Evolutionary conservation across 2,888 invertebrate species (phyloP).

Genomic region (Harpalus rufipes): DNA sequence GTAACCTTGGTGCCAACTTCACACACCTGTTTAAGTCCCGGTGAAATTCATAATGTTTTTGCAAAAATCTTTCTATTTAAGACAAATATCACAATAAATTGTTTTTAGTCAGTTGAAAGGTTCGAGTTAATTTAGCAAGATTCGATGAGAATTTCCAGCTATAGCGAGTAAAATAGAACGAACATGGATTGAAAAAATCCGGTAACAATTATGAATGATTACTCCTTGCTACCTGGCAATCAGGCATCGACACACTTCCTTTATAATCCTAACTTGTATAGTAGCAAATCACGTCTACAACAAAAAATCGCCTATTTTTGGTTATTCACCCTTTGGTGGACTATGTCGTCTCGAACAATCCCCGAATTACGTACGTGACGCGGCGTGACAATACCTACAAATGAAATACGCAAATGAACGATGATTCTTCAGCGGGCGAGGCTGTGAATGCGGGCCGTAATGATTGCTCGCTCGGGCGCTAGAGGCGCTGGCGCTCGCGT

Average conservation of each 20-base stretch:
- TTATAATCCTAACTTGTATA: not conserved
- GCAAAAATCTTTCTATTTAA: too few relatives aligned
- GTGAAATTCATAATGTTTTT: too few relatives aligned
- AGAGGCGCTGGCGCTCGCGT: slow-evolving; percentile 10
- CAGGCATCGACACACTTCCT: not conserved
- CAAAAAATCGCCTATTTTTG: slow-evolving; percentile 29
- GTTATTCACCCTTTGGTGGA: slow-evolving; percentile 28
- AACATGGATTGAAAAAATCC: too few relatives aligned
- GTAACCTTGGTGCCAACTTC: too few relatives aligned
- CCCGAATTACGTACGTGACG: slow-evolving; percentile 62
- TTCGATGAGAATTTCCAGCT: too few relatives aligned
- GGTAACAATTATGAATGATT: not conserved
- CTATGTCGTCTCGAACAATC: slow-evolving; percentile 47
- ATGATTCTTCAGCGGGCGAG: slow-evolving; percentile 58
- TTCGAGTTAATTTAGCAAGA: too few relatives aligned
- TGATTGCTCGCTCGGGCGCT: slow-evolving; percentile 61
- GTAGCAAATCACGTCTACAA: slow-evolving; percentile 31
- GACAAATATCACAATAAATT: too few relatives aligned
- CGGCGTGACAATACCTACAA: slow-evolving; percentile 62
- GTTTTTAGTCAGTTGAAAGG: too few relatives aligned
- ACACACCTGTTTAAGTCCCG: too few relatives aligned
- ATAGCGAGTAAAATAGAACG: too few relatives aligned
- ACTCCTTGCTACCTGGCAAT: not conserved
- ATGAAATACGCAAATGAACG: slow-evolving; percentile 67
- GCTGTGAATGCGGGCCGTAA: slow-evolving; percentile 60